Evolutionary conservation across 2,888 invertebrate genomes (phyloP).

Genomic region (Trachelus stipa): DNA sequence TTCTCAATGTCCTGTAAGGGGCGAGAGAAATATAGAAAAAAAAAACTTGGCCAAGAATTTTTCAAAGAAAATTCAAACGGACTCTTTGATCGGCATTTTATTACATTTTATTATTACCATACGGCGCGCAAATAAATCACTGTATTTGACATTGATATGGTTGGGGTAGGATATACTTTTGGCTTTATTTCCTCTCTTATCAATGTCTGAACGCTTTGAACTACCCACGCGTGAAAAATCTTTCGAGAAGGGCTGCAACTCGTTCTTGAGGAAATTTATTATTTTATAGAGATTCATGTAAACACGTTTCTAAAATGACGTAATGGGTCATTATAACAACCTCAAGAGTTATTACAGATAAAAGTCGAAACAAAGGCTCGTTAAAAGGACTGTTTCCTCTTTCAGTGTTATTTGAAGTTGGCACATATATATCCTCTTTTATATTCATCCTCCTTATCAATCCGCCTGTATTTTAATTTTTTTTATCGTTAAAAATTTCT

Average conservation of each 20-base stretch:
- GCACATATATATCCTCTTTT: too few species aligned
- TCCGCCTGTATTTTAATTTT: not conserved
- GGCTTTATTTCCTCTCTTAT: not conserved
- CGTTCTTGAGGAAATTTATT: not conserved
- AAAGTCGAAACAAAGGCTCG: too few species aligned
- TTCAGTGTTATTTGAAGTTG: not conserved
- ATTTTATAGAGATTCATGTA: not conserved
- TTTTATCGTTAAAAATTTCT: not conserved
- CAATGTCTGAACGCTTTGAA: not conserved
- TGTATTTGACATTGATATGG: too few species aligned
- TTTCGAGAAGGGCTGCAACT: not conserved
- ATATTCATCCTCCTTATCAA: not conserved
- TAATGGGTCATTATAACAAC: not conserved
- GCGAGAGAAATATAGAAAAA: too few species aligned
- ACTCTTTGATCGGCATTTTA: not conserved
- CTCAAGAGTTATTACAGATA: not conserved
- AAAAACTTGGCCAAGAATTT: too few species aligned
- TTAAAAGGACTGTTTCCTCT: not conserved
- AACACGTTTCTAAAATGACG: not conserved
- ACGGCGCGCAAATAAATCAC: not conserved
- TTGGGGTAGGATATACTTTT: too few species aligned
- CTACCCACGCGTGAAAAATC: not conserved
- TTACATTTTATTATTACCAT: not conserved
- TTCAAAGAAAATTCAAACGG: not conserved
- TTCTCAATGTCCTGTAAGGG: not conserved